These are phyloP conservation scores for Macheiramphus alcinus DNA, from an alignment of 2,113 vertebrate species.

Conservation along the genomic window DNA sequence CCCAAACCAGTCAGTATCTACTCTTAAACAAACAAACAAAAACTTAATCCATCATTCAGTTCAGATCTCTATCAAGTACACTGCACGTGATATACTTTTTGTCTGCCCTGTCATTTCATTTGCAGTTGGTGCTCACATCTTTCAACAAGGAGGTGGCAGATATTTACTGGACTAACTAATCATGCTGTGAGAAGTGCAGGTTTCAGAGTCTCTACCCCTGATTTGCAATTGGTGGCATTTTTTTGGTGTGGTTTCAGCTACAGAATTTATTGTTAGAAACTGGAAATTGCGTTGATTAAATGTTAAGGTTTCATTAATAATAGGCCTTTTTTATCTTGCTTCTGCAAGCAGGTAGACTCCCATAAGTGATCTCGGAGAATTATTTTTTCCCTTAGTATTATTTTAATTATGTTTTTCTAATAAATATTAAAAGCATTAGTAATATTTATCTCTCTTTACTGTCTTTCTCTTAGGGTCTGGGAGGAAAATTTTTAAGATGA, in stretches of 20 bases:
- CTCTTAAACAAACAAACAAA: not conserved
- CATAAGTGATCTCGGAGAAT: not conserved
- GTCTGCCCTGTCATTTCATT: not conserved
- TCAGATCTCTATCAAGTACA: not conserved
- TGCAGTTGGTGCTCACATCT: not conserved
- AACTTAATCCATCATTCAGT: not conserved
- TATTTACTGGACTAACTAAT: not conserved
- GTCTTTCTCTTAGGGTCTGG: not conserved
- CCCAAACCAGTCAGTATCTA: not conserved
- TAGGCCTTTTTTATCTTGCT: not conserved
- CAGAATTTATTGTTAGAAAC: not conserved
- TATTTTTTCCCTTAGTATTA: not conserved
- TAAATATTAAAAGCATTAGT: not conserved
- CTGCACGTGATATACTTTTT: not conserved
- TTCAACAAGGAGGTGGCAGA: not conserved
- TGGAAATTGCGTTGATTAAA: not conserved
- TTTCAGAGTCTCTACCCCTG: not conserved
- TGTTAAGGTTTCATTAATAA: not conserved
- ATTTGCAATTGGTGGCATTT: not conserved
- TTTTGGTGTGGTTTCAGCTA: not conserved
- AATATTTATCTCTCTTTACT: not conserved
- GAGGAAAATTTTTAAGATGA: not conserved
- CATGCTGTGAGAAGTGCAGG: not conserved
- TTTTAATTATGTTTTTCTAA: not conserved
- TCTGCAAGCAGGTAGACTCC: not conserved